A percentile compares a stretch with the other conserved stretches of the same genome.
Evolutionary conservation across 2,888 invertebrate genomes (phyloP).

Genomic region (Nemurella pictetii): DNA sequence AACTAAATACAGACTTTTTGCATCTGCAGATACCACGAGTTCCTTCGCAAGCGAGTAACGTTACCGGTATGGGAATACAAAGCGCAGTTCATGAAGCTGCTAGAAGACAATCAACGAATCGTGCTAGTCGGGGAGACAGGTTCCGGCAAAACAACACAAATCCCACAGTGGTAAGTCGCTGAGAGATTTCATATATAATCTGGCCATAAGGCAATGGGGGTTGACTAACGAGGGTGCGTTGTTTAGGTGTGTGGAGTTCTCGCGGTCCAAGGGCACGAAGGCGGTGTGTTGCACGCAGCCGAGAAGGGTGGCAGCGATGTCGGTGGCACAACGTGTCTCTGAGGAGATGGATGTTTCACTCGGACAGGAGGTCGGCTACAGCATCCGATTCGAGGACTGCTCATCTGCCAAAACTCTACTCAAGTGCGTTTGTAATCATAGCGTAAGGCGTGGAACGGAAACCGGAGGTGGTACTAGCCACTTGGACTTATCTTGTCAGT

Average conservation of each 20-base stretch:
- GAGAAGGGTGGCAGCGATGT: slow-evolving; percentile 98
- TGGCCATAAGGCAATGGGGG: neutral
- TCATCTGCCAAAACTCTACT: slow-evolving; percentile 91
- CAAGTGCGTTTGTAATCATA: no score
- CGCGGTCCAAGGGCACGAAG: slow-evolving; percentile 65
- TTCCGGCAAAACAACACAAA: slow-evolving; percentile 99
- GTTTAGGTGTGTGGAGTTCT: slow-evolving; percentile 69
- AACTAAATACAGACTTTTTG: slow-evolving; percentile 14
- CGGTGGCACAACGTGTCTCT: slow-evolving; percentile 96
- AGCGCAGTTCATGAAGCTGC: slow-evolving; percentile 90
- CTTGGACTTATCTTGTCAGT: no score
- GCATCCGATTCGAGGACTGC: slow-evolving; percentile 99
- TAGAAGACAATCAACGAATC: slow-evolving; percentile 92
- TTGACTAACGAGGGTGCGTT: no score
- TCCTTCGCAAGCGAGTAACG: slow-evolving; percentile 84
- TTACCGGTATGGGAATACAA: slow-evolving; percentile 98
- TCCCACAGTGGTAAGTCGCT: slow-evolving; percentile 81
- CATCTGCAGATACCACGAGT: slow-evolving; percentile 72
- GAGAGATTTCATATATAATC: neutral
- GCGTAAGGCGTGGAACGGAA: no score
- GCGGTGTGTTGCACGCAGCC: slow-evolving; percentile 97
- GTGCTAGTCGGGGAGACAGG: slow-evolving; percentile 99
- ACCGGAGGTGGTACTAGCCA: no score
- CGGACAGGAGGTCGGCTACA: slow-evolving; percentile 90
- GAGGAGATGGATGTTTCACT: slow-evolving; percentile 99